These are phyloP conservation scores for Ceratothoa steindachneri DNA, from an alignment of 2,888 invertebrate species.

Conservation along the genomic window DNA sequence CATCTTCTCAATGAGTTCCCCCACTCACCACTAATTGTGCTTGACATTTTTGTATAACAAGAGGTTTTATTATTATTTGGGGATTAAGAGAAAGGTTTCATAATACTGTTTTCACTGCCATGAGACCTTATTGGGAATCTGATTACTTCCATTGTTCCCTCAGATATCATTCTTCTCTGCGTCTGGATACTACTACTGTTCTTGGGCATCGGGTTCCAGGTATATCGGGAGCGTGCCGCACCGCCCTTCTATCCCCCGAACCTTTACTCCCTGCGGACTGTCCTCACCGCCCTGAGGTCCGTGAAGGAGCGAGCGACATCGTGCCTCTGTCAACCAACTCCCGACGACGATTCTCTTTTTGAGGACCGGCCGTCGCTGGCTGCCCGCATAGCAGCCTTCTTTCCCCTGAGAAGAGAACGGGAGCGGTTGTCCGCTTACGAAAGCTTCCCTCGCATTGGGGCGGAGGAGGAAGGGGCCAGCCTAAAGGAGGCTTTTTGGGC, in stretches of 20 bases:
- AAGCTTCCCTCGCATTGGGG: background rate
- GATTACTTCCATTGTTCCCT: slow-evolving; percentile 46
- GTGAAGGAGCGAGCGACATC: background rate
- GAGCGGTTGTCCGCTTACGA: background rate
- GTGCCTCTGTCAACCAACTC: background rate
- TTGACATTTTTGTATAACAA: no score
- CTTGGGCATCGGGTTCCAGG: slow-evolving; percentile 60
- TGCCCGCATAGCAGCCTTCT: background rate
- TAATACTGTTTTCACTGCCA: no score
- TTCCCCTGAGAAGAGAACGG: background rate
- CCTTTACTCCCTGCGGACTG: slow-evolving; percentile 28
- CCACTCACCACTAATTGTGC: no score
- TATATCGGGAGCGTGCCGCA: slow-evolving; percentile 58
- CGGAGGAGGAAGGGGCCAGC: background rate
- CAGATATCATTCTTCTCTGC: slow-evolving; percentile 61
- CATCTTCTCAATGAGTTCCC: no score
- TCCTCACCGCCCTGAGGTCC: slow-evolving; percentile 12
- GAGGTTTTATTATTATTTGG: no score
- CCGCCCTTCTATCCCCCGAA: slow-evolving; percentile 64
- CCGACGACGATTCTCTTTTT: background rate
- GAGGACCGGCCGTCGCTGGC: background rate
- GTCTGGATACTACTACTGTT: slow-evolving; percentile 60
- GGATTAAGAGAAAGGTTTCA: no score
- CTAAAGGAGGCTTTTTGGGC: background rate
- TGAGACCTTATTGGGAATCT: no score